Conservation (phyloP, 35 echinoderm and acorn worm species). For the Hemicentrotus pulcherrimus region DNA sequence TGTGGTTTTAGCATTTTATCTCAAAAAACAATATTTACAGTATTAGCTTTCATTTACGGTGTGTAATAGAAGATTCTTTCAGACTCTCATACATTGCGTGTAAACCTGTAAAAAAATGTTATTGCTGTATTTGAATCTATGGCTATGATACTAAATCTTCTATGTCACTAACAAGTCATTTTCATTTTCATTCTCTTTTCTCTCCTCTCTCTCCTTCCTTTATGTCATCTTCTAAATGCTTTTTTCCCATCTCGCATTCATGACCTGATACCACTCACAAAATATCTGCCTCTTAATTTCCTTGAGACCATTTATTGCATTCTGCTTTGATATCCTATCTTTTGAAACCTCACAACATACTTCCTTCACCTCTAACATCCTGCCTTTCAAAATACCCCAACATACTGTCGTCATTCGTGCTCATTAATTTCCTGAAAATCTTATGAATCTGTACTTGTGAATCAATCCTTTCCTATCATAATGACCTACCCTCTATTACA, state of each 20-base stretch:
- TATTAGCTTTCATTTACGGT: no score
- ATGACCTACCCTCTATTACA: background rate
- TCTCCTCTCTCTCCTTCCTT: background rate
- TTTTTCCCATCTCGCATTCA: background rate
- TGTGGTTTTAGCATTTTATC: no score
- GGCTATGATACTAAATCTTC: background rate
- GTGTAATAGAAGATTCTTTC: no score
- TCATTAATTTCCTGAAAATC: background rate
- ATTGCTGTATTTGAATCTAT: background rate
- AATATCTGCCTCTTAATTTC: background rate
- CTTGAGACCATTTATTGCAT: background rate
- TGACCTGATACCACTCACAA: background rate
- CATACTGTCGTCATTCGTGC: background rate
- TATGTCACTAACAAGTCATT: background rate
- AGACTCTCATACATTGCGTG: no score
- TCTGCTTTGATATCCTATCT: background rate
- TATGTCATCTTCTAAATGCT: background rate
- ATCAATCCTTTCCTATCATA: background rate
- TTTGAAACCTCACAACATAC: background rate
- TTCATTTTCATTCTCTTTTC: conserved; percentile 1
- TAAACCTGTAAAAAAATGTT: background rate
- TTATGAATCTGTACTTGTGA: background rate
- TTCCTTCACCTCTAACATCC: background rate
- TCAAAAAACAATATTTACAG: no score
- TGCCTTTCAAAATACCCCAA: background rate